phyloP scores from a whole-genome alignment of 2,113 vertebrate genomes.

The Microcebus tavaratra region DNA sequence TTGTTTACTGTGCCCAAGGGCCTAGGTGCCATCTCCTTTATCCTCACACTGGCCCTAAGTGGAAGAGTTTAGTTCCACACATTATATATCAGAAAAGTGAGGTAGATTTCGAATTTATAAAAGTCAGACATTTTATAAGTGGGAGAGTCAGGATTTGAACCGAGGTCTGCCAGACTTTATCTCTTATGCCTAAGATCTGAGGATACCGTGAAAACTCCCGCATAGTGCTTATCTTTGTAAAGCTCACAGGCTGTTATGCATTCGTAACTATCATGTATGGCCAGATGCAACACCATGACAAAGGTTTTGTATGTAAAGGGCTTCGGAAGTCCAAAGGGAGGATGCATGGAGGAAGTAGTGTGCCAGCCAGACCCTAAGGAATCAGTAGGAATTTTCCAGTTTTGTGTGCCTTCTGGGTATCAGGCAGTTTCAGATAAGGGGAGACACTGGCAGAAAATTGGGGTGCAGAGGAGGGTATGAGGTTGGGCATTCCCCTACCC shows the following conservation, averaged over 20 bases:
- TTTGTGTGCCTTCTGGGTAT: not conserved
- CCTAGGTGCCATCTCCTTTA: not conserved
- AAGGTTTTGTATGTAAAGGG: not conserved
- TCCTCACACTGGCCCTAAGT: not conserved
- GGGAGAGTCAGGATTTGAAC: not conserved
- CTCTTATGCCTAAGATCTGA: not conserved
- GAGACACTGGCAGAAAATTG: not conserved
- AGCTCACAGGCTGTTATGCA: not conserved
- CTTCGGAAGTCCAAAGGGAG: not conserved
- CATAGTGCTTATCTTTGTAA: not conserved
- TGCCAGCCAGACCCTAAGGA: not conserved
- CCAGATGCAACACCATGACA: not conserved
- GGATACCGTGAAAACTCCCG: not conserved
- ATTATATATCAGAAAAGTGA: not conserved
- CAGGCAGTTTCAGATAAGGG: not conserved
- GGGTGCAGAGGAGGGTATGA: not conserved
- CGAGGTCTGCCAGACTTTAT: not conserved
- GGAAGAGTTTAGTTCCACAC: not conserved
- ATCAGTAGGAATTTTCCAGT: not conserved
- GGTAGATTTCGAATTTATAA: not conserved
- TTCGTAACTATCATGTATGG: not conserved
- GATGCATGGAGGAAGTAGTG: not conserved
- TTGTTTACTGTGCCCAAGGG: not conserved
- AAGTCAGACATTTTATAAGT: not conserved
- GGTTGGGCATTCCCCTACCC: fast-evolving